Evolutionary conservation across 2,888 invertebrate genomes (phyloP).

Genomic region (Nomada ruficornis): DNA sequence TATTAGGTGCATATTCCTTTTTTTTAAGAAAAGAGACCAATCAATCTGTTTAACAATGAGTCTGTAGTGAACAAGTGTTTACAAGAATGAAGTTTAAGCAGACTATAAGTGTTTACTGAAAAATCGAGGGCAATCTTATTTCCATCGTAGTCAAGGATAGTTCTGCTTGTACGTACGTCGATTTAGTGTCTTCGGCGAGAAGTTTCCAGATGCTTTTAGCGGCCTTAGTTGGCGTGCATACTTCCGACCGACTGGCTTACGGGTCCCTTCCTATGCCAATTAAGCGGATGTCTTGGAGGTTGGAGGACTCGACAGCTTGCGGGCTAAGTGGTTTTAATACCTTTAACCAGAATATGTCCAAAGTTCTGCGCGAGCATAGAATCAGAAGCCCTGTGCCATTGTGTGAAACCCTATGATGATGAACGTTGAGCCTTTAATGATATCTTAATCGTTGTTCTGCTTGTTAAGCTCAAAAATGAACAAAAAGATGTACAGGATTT

Average conservation of each 20-base stretch:
- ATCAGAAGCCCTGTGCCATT: conserved; percentile 29
- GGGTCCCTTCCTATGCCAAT: conserved; percentile 77
- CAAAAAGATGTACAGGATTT: too few species aligned
- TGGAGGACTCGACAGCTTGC: conserved; percentile 78
- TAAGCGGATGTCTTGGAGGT: conserved; percentile 77
- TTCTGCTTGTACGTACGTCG: conserved; percentile 57
- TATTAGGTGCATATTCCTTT: neutral
- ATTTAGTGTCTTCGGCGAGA: conserved; percentile 64
- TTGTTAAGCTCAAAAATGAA: too few species aligned
- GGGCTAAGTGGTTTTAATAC: conserved; percentile 82
- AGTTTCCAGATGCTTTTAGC: conserved; percentile 72
- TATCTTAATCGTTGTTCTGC: too few species aligned
- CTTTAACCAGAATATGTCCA: conserved; percentile 77
- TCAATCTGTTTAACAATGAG: neutral
- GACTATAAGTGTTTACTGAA: conserved; percentile 38
- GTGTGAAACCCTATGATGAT: neutral
- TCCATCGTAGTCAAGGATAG: conserved; percentile 48
- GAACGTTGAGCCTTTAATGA: neutral
- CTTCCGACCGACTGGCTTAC: conserved; percentile 69
- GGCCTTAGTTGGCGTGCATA: conserved; percentile 61
- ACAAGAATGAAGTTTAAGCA: conserved; percentile 19
- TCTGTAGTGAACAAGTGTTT: conserved; percentile 1
- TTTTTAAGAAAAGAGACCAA: neutral
- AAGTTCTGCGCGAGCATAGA: conserved; percentile 61
- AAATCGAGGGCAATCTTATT: conserved; percentile 46